Conservation (phyloP, 2,113 vertebrate species). For the Osmerus eperlanus region DNA sequence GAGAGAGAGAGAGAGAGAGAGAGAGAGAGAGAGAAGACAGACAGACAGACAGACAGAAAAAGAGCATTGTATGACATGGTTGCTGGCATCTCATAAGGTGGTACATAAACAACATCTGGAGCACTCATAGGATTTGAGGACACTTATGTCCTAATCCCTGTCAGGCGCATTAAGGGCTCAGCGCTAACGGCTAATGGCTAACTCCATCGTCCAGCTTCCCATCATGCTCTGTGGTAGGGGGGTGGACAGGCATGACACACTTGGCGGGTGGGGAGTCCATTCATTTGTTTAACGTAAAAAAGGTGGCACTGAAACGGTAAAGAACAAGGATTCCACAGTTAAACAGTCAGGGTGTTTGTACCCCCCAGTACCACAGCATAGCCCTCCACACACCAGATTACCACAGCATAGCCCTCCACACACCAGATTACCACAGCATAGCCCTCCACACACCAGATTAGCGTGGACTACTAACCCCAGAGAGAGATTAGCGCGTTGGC, state of each 20-base stretch:
- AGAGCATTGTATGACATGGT: background rate
- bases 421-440: too few relatives aligned
- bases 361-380: too few relatives aligned
- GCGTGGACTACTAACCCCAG: too few relatives aligned
- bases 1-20: conserved; percentile 11
- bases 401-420: too few relatives aligned
- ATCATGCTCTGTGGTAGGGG: background rate
- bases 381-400: too few relatives aligned
- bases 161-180: conserved; percentile 27
- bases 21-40: background rate
- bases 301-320: too few relatives aligned
- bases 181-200: conserved; percentile 7
- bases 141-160: conserved; percentile 43
- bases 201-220: background rate
- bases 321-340: too few relatives aligned
- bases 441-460: too few relatives aligned
- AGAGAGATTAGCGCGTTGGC: too few relatives aligned
- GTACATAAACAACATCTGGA: conserved; percentile 57
- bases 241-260: background rate
- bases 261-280: too few relatives aligned
- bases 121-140: conserved; percentile 34
- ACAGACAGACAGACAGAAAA: background rate
- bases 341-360: too few relatives aligned
- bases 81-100: conserved; percentile 1
- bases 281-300: too few relatives aligned